Evolutionary conservation across 2,113 vertebrate genomes (phyloP), one percentile per base, ranked within the genome.

Genomic region (Larimichthys crocea): DNA sequence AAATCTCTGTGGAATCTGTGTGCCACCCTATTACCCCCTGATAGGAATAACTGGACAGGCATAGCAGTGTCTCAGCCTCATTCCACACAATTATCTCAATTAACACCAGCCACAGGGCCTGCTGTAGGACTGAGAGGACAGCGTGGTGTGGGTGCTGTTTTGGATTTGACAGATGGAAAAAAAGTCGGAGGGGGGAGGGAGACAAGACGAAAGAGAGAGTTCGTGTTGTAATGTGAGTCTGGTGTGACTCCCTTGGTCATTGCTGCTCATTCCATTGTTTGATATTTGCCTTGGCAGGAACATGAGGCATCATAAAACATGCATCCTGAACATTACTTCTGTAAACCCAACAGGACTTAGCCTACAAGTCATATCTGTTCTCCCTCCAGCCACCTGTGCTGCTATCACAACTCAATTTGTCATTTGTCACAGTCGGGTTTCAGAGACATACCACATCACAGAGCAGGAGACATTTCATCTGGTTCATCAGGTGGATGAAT

Each of bases 81-180:
- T 91, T 63, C 84, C 88, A 64, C 7, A 52, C 68, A 88, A 87
- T 93, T 91, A 90, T 67, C 77, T 40, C 67, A 89, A 93, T 93
- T 91, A 91, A 83, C 89, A 80, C 76, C 53, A 31, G 69, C 6
- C 6, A 26, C 48, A 22, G n/a, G 17, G 15, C 52, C 64, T 42
- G 65, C 68, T 44, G 56, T 26, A 72, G 64, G 44, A 44, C 61
- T 16, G 42, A n/a, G 65, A 69, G 52, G 55, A 62, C 55, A 24
- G 46, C 74, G 73, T 53, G 73, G 69, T 70, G 26, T 59, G 14
- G 49, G 24, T 24, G 62, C 56, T 59, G 40, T 71, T 73, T 31
- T 85, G 72, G 83, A 83, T 65, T 69, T 40, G 75, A 48, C 49
- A 60, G 48, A 71, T 79, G 84, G 78, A 77, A 88, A 70, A 73